Percentiles rank a stretch among this genome's conserved stretches.
Evolutionary conservation across 2,888 invertebrate species (phyloP).

Genomic region (Hemicrepidius hirtus): DNA sequence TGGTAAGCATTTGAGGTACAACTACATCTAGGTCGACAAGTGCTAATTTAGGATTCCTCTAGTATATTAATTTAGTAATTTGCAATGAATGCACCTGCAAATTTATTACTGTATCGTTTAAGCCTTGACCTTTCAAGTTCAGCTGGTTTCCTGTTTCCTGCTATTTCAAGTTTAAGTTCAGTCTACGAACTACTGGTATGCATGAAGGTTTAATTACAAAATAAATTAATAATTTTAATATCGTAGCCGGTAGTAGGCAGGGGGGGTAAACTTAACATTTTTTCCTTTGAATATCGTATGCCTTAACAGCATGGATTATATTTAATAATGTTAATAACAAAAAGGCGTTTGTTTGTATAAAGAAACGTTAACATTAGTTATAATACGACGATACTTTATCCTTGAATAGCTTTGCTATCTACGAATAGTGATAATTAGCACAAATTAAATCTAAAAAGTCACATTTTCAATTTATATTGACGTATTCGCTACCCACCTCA

Average conservation of each 20-base stretch:
- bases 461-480: slow-evolving; percentile 12
- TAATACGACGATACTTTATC: neutral
- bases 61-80: slow-evolving; percentile 6
- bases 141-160: slow-evolving; percentile 29
- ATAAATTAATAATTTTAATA: neutral
- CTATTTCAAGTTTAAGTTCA: slow-evolving; percentile 20
- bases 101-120: slow-evolving; percentile 24
- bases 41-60: neutral
- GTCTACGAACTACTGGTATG: neutral
- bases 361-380: neutral
- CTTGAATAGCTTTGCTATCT: neutral
- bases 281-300: no score
- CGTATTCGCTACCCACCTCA: no score
- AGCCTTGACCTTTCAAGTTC: slow-evolving; percentile 45
- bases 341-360: neutral
- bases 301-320: no score
- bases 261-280: neutral
- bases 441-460: slow-evolving; percentile 23
- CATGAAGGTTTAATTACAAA: neutral
- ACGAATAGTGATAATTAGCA: slow-evolving; percentile 9
- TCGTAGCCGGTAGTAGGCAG: neutral
- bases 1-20: no score
- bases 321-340: no score
- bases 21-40: neutral
- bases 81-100: slow-evolving; percentile 34